These are phyloP conservation scores for Strigops habroptila DNA, from an alignment of 2,113 vertebrate species.

Conservation along the genomic window DNA sequence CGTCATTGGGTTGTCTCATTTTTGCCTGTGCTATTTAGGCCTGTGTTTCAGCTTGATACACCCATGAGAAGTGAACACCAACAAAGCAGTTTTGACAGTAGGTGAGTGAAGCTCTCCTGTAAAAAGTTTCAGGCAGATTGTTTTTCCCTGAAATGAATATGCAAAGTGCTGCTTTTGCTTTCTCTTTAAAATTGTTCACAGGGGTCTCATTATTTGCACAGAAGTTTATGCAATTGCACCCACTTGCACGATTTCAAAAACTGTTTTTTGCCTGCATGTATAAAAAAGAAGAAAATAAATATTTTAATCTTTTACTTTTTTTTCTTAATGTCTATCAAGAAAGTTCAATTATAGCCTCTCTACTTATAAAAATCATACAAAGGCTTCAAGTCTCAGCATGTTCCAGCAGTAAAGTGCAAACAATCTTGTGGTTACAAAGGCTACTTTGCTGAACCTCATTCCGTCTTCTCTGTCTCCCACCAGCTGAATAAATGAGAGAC, in stretches of 20 bases:
- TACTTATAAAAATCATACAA: constrained; percentile 54
- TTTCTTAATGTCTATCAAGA: constrained; percentile 38
- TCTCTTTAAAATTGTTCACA: constrained; percentile 8
- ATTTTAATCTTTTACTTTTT: constrained; percentile 46
- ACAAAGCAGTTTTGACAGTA: not conserved
- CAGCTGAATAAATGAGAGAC: constrained; percentile 60
- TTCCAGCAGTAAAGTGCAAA: constrained; percentile 53
- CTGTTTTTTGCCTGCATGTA: not conserved
- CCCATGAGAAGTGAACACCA: not conserved
- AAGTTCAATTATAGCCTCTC: constrained; percentile 52
- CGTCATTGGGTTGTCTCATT: not conserved
- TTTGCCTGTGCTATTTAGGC: not conserved
- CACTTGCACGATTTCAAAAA: constrained; percentile 35
- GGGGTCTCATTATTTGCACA: constrained; percentile 27
- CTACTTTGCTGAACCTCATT: constrained; percentile 55
- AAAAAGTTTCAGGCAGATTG: constrained; percentile 1
- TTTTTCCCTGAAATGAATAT: not conserved
- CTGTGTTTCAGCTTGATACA: not conserved
- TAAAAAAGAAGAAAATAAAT: constrained; percentile 43
- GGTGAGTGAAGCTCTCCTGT: not conserved
- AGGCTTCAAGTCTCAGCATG: constrained; percentile 43
- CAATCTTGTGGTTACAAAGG: constrained; percentile 44
- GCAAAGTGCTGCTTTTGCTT: constrained; percentile 2
- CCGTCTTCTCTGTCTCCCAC: constrained; percentile 43
- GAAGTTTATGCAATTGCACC: constrained; percentile 25